Evolutionary conservation across 2,888 invertebrate genomes (phyloP), one percentile per base, ranked within the genome.

Genomic region (Cephus nigrinus): DNA sequence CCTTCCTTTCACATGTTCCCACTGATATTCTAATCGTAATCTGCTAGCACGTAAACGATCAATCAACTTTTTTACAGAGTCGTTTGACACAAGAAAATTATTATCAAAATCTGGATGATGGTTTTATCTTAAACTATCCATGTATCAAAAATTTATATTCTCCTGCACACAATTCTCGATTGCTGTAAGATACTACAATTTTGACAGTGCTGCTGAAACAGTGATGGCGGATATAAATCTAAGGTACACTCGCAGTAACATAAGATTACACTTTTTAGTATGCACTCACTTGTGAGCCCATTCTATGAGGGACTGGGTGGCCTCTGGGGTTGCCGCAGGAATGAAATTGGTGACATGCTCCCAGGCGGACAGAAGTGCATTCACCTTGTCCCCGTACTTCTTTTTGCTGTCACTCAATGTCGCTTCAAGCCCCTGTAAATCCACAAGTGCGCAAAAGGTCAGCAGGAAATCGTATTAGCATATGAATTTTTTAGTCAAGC

Each of bases 351-450:
- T 90, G 86, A 92, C 90, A 88, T 91, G 90, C 89, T 92, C 92
- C 92, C 92, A 92, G 88, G 92, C 92, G 84, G 91, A 89, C 87
- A 92, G 87, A 87, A 92, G 90, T 85, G 92, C 90, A 85, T 90
- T 90, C 86, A 92, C 92, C 90, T 92, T 92, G 88, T 92, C 92
- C 86, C 87, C 87, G 90, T 92, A 92, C 82, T 91, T 92, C 86
- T 91, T 92, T 86, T 91, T 92, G 87, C 90, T 89, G 90, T 92
- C 92, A 87, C 90, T 91, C 88, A 92, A 87, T 84, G 91, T 90
- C 87, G 90, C 90, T 88, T 92, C 92, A 87, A 92, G 88, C 89
- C 91, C 91, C 92, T 92, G 89, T 69, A 88, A 91, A 76, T 33
- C 55, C 55, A 55, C 23, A 55, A 55, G 23, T 55, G 55, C 9